A percentile compares a stretch with the other conserved stretches of the same genome.
phyloP scores from a whole-genome alignment of 2,888 invertebrate species.

The Julus scanicus region DNA sequence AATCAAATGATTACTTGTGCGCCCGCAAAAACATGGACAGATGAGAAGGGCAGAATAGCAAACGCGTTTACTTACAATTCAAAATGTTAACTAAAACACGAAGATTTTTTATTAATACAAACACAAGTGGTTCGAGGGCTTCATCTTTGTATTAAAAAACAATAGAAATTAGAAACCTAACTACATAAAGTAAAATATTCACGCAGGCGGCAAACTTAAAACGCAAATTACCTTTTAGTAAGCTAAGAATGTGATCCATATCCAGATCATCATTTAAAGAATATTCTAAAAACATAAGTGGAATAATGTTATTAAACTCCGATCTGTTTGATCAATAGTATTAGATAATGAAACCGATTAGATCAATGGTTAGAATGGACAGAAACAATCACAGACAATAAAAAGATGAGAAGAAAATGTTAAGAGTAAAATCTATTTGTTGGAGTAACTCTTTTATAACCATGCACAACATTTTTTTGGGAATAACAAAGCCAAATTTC shows the following conservation, averaged over 20 bases:
- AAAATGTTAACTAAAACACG: conserved; percentile 79
- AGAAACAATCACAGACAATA: conserved; percentile 24
- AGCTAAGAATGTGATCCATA: conserved; percentile 63
- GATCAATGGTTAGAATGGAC: not conserved
- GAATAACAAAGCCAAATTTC: not conserved
- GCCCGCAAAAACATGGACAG: not conserved
- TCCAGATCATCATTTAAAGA: conserved; percentile 72
- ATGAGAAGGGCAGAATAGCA: not conserved
- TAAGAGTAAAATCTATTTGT: not conserved
- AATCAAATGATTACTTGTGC: conserved; percentile 26
- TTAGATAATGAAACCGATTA: not conserved
- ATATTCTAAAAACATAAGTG: conserved; percentile 67
- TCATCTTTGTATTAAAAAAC: conserved; percentile 68
- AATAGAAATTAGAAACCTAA: not conserved
- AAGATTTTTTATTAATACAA: conserved; percentile 80
- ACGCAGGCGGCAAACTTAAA: not conserved
- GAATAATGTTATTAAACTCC: not conserved
- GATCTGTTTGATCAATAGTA: not conserved
- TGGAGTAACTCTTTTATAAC: not conserved
- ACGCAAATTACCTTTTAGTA: not conserved
- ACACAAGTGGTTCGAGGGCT: conserved; percentile 71
- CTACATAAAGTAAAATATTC: not conserved
- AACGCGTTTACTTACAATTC: conserved; percentile 73
- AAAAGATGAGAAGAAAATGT: conserved; percentile 9
- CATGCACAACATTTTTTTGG: not conserved